Percentiles rank a stretch among this genome's conserved stretches.
Evolutionary conservation across 1,140 invertebrate genomes (phyloP).

Genomic region (Steinernema feltiae): DNA sequence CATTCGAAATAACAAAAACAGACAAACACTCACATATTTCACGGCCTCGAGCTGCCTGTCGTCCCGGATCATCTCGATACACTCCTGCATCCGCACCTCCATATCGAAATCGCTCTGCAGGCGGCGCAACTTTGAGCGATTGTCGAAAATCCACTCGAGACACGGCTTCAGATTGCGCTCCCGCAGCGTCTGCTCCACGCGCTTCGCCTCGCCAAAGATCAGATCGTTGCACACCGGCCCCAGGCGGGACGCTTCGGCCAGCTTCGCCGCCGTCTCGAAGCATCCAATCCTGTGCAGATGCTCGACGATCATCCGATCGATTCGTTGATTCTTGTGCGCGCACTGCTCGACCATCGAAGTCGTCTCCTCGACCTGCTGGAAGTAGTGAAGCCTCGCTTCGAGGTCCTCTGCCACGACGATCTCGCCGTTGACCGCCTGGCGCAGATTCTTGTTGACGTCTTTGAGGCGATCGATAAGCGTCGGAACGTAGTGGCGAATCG

Average conservation of each 20-base stretch:
- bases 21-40: conserved; percentile 58
- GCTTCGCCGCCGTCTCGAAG: conserved; percentile 76
- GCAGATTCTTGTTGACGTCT: conserved; percentile 54
- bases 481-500: conserved; percentile 52
- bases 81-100: conserved; percentile 84
- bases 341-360: too few relatives aligned
- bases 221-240: conserved; percentile 81
- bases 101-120: conserved; percentile 67
- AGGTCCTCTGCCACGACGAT: conserved; percentile 75
- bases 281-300: conserved; percentile 89
- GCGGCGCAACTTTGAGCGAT: conserved; percentile 87
- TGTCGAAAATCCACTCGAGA: conserved; percentile 89
- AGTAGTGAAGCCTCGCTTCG: conserved; percentile 79
- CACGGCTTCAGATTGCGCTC: conserved; percentile 77
- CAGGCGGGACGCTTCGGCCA: conserved; percentile 75
- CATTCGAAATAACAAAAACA: too few relatives aligned
- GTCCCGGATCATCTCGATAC: conserved; percentile 80
- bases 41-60: conserved; percentile 82
- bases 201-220: conserved; percentile 77
- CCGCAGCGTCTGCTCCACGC: conserved; percentile 69
- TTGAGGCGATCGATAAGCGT: conserved; percentile 54
- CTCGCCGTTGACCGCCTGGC: conserved; percentile 86
- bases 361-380: too few relatives aligned
- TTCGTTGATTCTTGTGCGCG: conserved; percentile 73
- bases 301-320: conserved; percentile 90